Base-by-base conservation (phyloP, 2,113 vertebrate species). In the Oryzias melastigma region DNA sequence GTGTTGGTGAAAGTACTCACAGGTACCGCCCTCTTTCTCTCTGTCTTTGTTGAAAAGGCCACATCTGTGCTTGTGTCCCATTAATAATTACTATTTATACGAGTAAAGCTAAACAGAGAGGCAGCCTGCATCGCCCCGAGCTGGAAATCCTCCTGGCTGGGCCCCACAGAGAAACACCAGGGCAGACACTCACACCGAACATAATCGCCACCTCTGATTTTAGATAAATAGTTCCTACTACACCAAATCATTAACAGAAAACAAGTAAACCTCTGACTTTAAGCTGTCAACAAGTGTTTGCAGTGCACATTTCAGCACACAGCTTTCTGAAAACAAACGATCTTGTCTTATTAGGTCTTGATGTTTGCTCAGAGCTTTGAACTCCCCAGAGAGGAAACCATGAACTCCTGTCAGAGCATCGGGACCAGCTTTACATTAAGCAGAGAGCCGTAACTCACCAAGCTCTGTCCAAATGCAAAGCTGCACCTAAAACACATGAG, bases 31-130 rank as follows among this genome's bases (percentile, higher is more conserved):
- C 51, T 49, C 18, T 25, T 35, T 35, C 44, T 46, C 52, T 45
- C 19, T 25, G 29, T 47, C 49, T 27, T 16, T 59, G 45, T 3
- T 29, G 40, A 48, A 59, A 53, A 20, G 45, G 50, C 52, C 61
- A 80, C 80, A 86, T 84, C 81, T 87, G 82, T 55, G 67, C 64
- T 69, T 47, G 48, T 47, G 29, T 75, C 62, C 61, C 86, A 86
- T 88, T 82, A 86, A 87, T 83, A 81, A 85, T 41, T 13, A 65
- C 56, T 65, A 63, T 84, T 80, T 85, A 76, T 83, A 83, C 76
- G 75, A 46, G 17, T 50, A 64, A 59, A 27, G 15, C 44, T 72
- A 87, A 90, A 86, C 82, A 86, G 73, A 80, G 66, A 56, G 68
- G 72, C 65, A 45, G 63, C 51, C 83, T 70, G 58, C 69, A 45